Conservation (phyloP, 92 coral and sea anemone genomes). For the Epizoanthus illoricatus region DNA sequence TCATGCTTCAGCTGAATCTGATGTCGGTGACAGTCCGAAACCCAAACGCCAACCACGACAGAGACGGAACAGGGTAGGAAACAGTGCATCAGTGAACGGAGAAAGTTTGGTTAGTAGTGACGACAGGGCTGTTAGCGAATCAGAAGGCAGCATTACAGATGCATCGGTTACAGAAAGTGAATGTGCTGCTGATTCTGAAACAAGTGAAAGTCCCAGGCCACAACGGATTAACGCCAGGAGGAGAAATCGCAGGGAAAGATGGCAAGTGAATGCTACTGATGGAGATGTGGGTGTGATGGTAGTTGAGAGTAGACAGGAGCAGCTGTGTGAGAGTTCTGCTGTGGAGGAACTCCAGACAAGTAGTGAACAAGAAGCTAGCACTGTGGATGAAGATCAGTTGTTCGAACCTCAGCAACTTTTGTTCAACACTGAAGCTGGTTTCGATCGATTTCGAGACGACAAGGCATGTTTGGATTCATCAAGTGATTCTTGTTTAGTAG, state of each 20-base stretch:
- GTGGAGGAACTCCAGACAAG: background rate
- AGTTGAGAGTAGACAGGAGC: background rate
- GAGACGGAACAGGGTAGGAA: background rate
- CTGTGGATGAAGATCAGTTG: background rate
- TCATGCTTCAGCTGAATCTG: background rate
- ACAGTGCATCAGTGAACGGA: background rate
- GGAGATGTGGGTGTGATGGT: background rate
- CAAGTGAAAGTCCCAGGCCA: slow-evolving; percentile 49
- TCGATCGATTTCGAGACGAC: background rate
- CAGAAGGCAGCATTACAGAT: background rate
- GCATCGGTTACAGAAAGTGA: background rate
- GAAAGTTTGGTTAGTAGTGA: background rate
- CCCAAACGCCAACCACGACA: background rate
- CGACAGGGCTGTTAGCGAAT: slow-evolving; percentile 8
- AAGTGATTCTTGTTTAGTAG: background rate
- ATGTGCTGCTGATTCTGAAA: background rate
- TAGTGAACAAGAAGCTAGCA: background rate
- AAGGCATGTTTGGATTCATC: background rate
- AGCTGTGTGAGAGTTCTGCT: background rate
- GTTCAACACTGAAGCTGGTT: background rate
- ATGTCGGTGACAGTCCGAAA: background rate
- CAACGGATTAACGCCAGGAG: slow-evolving; percentile 53
- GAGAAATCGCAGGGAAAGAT: slow-evolving; percentile 40
- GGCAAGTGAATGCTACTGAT: background rate
- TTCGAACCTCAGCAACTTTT: slow-evolving; percentile 2